Base-by-base conservation (phyloP, 1,140 invertebrate genomes). In the Macrobrachium nipponense region DNA sequence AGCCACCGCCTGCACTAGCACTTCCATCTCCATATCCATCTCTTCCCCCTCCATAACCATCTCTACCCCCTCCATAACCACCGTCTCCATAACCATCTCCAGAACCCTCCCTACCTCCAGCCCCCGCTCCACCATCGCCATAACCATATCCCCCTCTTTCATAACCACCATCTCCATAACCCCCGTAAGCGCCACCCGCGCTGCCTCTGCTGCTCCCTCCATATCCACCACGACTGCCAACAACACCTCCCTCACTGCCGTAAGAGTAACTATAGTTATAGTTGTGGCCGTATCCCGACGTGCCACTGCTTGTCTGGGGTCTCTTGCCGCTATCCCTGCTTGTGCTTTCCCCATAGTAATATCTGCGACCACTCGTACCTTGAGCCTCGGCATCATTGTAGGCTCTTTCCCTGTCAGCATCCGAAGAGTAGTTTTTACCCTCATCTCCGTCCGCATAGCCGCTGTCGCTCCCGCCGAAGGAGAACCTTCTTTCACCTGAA, bases 231-330 rank as follows among this genome's bases (percentile, higher is more conserved):
- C 27, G 14, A 68, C 75, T 58, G 23, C 18, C 59, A 51, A n/a
- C 23, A 10, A 66, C 75, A 77, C 60, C 68, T n/a, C 62, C 44
- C 7, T 43, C 59, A 77, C 27, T 17, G 7, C 73, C 73, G 20
- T 27, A 36, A 58, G 66, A 66, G 17, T 70, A 73, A 51, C 27
- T 72, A 27, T 82, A 72, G 20, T 17, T 82, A 51, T 44, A 59
- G 23, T 82, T 82, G 60, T 66, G 68, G n/a, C 61, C 5, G n/a
- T 78, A 77, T 58, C 60, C 44, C 17, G 58, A 27, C 1, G 36
- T 61, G 20, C 59, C n/a, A 18, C 36, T 73, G 66, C 23, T 27
- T 7, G 12, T 76, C n/a, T 20, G 59, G 12, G 73, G 73, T 76
- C 59, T 61, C 59, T 23, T 60, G 36, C 23, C 44, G 11, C 61